Evolutionary conservation across 1,140 invertebrate genomes (phyloP), one percentile per base, ranked within the genome.

Genomic region (Mizuhopecten yessoensis): DNA sequence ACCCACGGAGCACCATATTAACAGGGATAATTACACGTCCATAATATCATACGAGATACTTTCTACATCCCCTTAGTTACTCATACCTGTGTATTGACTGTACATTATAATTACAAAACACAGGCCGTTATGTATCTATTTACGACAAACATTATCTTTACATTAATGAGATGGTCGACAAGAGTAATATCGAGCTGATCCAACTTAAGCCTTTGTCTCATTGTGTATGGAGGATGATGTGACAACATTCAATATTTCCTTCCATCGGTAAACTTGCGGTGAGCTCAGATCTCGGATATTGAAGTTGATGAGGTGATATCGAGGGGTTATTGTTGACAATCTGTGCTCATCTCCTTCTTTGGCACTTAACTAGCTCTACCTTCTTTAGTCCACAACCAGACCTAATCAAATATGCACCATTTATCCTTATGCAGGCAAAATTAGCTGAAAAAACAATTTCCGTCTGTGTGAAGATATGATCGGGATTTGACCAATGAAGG

Each of bases 151-250:
- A 75, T 1, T 75, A n/a, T 11, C 57, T 29, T 57, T 29, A 75
- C 57, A 75, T n/a, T 75, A 75, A 75, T 29, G n/a, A 75, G 57
- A 75, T n/a, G 57, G n/a, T n/a, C n/a, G n/a, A 75, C 57, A 75
- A 75, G 57, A n/a, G n/a, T 29, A 29, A 29, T n/a, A 29, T 75
- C 57, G n/a, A 75, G 57, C n/a, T 75, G 23, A 75, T 29, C 57
- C 57, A 75, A 23, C 45, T 49, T n/a, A n/a, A 17, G 45, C 23
- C 29, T 75, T 29, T n/a, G 57, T 75, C 57, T 75, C 57, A n/a
- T n/a, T 23, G n/a, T 75, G 57, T 17, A 75, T 29, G n/a, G 23
- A 29, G 57, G 23, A 75, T 75, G n/a, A 75, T 75, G 23, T 75
- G 57, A 75, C 57, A 75, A 75, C 29, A n/a, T 75, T 5, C 2